Conservation (phyloP, 2,113 vertebrate species). For the Protomyctophum bolini region DNA sequence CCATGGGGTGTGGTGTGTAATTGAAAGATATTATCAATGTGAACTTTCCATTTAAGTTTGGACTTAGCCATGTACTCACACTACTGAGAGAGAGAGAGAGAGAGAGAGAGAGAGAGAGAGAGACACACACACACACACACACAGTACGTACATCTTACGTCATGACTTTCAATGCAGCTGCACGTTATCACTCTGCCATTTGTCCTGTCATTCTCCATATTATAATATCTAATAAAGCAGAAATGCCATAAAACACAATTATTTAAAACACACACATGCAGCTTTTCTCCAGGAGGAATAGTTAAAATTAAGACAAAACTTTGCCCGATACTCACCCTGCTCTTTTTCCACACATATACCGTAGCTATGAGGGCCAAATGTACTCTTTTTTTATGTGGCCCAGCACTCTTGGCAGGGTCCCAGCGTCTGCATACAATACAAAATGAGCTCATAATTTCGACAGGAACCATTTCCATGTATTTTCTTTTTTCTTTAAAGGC, state of each 20-base stretch:
- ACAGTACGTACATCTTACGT: not conserved
- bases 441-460: slow-evolving; percentile 16
- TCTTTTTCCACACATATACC: not conserved
- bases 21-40: too few species aligned
- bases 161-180: not conserved
- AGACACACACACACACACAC: slow-evolving; percentile 2
- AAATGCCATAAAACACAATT: not conserved
- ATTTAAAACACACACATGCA: not conserved
- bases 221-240: slow-evolving; percentile 19
- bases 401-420: not conserved
- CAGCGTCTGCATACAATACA: not conserved
- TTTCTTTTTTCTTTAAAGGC: slow-evolving; percentile 42
- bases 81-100: too few species aligned
- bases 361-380: not conserved
- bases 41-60: not conserved
- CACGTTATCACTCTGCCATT: slow-evolving; percentile 28
- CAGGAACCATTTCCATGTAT: not conserved
- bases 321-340: not conserved
- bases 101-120: too few species aligned
- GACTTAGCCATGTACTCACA: too few species aligned
- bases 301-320: not conserved
- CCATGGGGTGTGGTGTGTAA: too few species aligned
- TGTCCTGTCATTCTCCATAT: slow-evolving; percentile 22
- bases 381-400: not conserved
- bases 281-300: not conserved